These are phyloP conservation scores for Tychaedon coryphoeus DNA, from an alignment of 2,113 vertebrate genomes.

Conservation along the genomic window DNA sequence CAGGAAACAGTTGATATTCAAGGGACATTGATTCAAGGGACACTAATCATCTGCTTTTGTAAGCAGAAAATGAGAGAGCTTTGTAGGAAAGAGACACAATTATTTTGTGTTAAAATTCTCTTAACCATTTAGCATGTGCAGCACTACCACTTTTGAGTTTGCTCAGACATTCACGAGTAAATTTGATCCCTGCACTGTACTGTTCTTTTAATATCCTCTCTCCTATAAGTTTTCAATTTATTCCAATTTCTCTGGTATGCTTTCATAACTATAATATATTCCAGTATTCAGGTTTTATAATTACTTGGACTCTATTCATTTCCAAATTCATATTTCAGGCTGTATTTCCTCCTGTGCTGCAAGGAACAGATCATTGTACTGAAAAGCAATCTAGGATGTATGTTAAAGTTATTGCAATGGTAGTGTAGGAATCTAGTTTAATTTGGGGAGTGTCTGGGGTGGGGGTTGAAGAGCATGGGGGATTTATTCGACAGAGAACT, in stretches of 20 bases:
- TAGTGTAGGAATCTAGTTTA: neutral
- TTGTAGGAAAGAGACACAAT: neutral
- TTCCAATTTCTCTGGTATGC: conserved; percentile 7
- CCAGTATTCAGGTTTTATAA: conserved; percentile 27
- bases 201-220: conserved; percentile 22
- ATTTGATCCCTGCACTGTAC: conserved; percentile 2
- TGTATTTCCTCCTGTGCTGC: neutral
- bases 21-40: neutral
- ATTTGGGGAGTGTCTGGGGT: neutral
- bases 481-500: neutral
- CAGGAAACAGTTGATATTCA: neutral
- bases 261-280: conserved; percentile 17
- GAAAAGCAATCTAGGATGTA: neutral
- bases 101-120: neutral
- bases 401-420: neutral
- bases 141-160: neutral
- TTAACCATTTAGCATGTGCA: neutral
- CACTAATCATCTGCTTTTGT: neutral
- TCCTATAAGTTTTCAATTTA: conserved; percentile 25
- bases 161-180: neutral
- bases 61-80: neutral
- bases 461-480: neutral
- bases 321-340: conserved; percentile 7
- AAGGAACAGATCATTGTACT: neutral
- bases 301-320: conserved; percentile 31